Base-by-base conservation (phyloP, 2,113 vertebrate species). In the Megaceryle torquata region DNA sequence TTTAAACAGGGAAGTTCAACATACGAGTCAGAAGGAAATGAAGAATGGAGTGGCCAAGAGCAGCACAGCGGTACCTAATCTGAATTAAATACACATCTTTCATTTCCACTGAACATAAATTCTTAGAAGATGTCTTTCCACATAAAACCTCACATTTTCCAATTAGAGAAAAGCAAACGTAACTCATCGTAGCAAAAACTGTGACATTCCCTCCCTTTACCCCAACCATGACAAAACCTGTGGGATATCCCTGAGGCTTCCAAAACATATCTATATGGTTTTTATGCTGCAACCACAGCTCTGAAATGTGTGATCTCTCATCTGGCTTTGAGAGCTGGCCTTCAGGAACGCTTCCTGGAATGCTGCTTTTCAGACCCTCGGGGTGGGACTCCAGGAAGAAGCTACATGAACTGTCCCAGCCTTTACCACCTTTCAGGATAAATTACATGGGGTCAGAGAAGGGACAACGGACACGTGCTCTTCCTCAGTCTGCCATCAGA, bases 401-500 rank as follows among this genome's bases (percentile, higher is more conserved):
- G 48, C 8, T 2, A 25, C 10, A 18, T 2, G 7, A 22, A 3
- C 1, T 9, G 15, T 28, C 31, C 26, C 29, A 6, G 41, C 19
- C 39, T 37, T 21, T 54, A 15, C 24, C 69, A 41, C 37, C 35
- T 35, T 15, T 25, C 57, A 31, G 69, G 24, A 19, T 31, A 6
- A 86, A 2, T 57, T 14, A 1, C 41, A 20, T 0, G 3, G 10
- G 10, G 6, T 9, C 29, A 53, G 10, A 54, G 46, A 21, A 53
- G 24, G 18, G 25, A 12, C 11, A 18, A 9, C 0, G 46, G 65
- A 13, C 26, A 29, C 0, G 0, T 19, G 22, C 35, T 57, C 39
- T 39, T 79, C 39, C 67, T 56, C 24, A 51, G 16, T 1, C 9
- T 61, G 41, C 8, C 13, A 35, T 13, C 2, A 3, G 3, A 13